Base-by-base conservation (phyloP, 2,113 vertebrate genomes). In the Camelus bactrianus region DNA sequence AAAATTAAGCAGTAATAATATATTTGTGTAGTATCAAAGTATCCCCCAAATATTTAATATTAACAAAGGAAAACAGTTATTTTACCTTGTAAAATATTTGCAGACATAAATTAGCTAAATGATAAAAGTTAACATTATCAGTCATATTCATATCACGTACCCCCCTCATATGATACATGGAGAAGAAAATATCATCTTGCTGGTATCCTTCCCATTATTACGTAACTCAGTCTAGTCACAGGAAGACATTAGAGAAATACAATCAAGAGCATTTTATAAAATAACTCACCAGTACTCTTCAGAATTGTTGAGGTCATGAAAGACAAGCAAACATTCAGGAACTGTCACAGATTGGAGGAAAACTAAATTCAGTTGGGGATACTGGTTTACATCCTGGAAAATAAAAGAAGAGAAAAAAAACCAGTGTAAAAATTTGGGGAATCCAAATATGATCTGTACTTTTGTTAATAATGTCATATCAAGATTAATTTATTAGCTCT, bases 101-200 rank as follows among this genome's bases (percentile, higher is more conserved):
- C 32, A 77, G 24, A 64, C 4, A 1, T 24, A 52, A 10, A 26
- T 35, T 77, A 64, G 24, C 12, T 6, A 28, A 24, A 26, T 60
- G 19, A 12, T 60, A 75, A 48, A 60, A 24, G 20, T 46, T 46
- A 42, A 42, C 38, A 48, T 65, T 50, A 13, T 22, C 4, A 38
- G 16, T 52, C 16, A 28, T 30, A 11, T 30, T 89, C n/a, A 54
- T 7, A 8, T 86, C 64, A 38, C 30, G 26, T 79, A 38, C 54
- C 35, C 17, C 3, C 10, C 9, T 5, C 0, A 26, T 69, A 54
- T 28, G 24, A 38, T 30, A 0, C 6, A 50, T 1, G 26, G 14
- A 42, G 26, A 12, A 67, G 48, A 14, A 9, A 22, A 38, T 0
- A 20, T 70, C 15, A 3, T 35, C 28, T 46, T 11, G 28, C 3